These are phyloP conservation scores for Mus caroli DNA, from an alignment of 2,797 vertebrate genomes.

Conservation along the genomic window DNA sequence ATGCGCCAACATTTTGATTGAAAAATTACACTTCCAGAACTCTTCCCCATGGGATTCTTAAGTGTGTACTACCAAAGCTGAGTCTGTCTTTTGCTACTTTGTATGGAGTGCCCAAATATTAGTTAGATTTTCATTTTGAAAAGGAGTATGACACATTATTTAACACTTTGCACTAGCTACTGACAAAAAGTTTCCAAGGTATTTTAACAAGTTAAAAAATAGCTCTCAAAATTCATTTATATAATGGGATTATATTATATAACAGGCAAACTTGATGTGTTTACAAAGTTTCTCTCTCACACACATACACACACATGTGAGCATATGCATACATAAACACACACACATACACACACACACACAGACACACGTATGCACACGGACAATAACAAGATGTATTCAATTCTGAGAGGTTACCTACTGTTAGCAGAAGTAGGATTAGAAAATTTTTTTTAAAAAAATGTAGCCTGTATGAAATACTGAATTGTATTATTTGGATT, in stretches of 20 bases:
- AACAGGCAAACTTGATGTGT: background rate
- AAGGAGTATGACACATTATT: slow-evolving; percentile 29
- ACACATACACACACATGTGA: background rate
- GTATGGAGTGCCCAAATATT: background rate
- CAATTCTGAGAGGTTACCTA: background rate
- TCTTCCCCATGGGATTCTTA: background rate
- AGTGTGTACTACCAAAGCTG: background rate
- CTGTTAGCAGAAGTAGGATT: background rate
- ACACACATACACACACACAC: background rate
- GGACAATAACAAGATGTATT: background rate
- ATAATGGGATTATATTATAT: background rate
- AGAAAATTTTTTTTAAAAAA: background rate
- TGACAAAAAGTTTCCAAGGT: background rate
- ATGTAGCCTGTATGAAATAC: background rate
- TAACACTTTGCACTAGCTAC: background rate
- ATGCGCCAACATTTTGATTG: background rate
- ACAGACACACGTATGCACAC: background rate
- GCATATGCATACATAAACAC: background rate
- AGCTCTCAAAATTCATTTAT: background rate
- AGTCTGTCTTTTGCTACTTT: slow-evolving; percentile 3
- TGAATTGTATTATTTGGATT: background rate
- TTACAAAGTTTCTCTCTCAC: background rate
- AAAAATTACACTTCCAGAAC: slow-evolving; percentile 50
- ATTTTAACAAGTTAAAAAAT: background rate
- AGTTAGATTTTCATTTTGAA: slow-evolving; percentile 3